phyloP scores from a whole-genome alignment of 2,888 invertebrate genomes.

The Toxonevra muliebris region DNA sequence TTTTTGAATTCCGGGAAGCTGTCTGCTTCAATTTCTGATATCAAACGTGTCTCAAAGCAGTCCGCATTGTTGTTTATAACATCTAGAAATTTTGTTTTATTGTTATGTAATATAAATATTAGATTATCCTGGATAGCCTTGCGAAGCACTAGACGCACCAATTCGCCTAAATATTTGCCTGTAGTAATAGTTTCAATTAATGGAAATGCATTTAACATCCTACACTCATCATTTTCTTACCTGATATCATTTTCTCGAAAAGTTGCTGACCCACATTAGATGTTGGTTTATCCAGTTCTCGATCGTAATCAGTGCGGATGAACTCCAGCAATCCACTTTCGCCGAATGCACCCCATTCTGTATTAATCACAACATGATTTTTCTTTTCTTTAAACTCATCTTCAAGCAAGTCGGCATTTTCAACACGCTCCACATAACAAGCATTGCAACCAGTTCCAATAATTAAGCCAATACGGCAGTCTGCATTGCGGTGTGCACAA shows the following conservation, averaged over 20 bases:
- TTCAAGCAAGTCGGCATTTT: conserved; percentile 81
- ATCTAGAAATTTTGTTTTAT: conserved; percentile 40
- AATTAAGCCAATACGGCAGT: conserved; percentile 77
- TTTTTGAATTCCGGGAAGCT: conserved; percentile 79
- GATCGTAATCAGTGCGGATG: conserved; percentile 83
- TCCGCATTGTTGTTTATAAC: conserved; percentile 66
- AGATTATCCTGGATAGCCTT: conserved; percentile 79
- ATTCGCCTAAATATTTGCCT: conserved; percentile 98
- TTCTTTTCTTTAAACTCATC: conserved; percentile 68
- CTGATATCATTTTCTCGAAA: conserved; percentile 96
- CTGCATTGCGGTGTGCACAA: conserved; percentile 82
- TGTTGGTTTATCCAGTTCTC: conserved; percentile 80
- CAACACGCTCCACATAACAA: conserved; percentile 89
- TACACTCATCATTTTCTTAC: conserved; percentile 27
- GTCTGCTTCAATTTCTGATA: conserved; percentile 95
- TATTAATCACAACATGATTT: conserved; percentile 84
- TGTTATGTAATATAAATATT: conserved; percentile 46
- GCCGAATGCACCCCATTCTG: conserved; percentile 98
- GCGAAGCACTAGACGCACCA: conserved; percentile 84
- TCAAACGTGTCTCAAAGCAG: conserved; percentile 93
- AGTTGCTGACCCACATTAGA: conserved; percentile 85
- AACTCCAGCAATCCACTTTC: conserved; percentile 88
- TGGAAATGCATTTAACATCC: not conserved
- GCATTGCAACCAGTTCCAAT: conserved; percentile 94
- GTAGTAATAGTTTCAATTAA: conserved; percentile 8